These are phyloP conservation scores for Paracentrotus lividus DNA, from an alignment of 53 echinoderm and acorn worm species.

Conservation along the genomic window DNA sequence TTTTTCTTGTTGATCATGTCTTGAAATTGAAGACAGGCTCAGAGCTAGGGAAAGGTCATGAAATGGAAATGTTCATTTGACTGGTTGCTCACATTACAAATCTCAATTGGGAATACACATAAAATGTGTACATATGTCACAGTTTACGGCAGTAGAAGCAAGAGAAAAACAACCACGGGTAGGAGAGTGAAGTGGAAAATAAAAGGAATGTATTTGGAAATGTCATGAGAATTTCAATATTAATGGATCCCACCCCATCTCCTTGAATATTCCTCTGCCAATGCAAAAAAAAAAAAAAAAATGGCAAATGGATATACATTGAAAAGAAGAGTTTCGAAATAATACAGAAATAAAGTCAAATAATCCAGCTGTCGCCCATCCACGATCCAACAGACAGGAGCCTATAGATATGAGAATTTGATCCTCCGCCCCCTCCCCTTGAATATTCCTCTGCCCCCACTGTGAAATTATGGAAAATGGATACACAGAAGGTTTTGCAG, in stretches of 20 bases:
- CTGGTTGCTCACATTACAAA: slow-evolving; percentile 7
- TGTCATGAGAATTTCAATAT: not conserved
- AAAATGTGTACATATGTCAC: slow-evolving; percentile 33
- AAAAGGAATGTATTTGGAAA: not conserved
- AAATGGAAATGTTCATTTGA: slow-evolving; percentile 29
- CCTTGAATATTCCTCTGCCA: too few species aligned
- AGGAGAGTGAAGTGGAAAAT: not conserved
- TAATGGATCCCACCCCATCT: not conserved
- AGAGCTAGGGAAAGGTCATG: not conserved
- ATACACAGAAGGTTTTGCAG: not conserved
- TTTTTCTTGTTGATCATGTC: too few species aligned
- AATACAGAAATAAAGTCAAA: too few species aligned
- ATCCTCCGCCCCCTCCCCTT: not conserved
- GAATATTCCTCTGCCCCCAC: not conserved
- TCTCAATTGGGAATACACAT: not conserved
- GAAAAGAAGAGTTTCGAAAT: too few species aligned
- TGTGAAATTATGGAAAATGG: not conserved
- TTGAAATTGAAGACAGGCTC: not conserved
- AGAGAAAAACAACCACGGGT: not conserved
- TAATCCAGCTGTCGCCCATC: too few species aligned
- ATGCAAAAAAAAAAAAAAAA: too few species aligned
- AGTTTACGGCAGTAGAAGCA: not conserved
- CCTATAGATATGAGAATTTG: too few species aligned
- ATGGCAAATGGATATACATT: too few species aligned
- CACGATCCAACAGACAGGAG: too few species aligned